phyloP scores from a whole-genome alignment of 2,797 vertebrate species.

The Borostomias antarcticus region DNA sequence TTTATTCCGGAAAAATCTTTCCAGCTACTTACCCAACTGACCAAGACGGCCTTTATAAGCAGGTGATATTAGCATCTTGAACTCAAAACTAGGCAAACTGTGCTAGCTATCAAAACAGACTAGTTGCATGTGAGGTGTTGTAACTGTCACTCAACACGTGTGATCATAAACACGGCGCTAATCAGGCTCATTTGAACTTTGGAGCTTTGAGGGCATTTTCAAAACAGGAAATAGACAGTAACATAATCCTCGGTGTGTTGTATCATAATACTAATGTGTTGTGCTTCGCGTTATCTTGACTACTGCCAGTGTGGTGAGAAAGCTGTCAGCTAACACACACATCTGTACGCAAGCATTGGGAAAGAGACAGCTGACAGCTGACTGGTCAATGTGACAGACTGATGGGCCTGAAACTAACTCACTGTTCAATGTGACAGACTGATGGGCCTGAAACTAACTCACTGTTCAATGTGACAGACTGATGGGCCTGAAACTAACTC shows the following conservation, averaged over 20 bases:
- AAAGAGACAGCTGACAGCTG: too few relatives aligned
- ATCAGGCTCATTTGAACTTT: constrained; percentile 14
- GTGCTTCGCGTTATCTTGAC: too few relatives aligned
- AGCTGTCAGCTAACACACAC: too few relatives aligned
- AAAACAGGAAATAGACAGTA: constrained; percentile 14
- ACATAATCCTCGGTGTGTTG: neutral
- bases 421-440: too few relatives aligned
- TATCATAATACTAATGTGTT: neutral
- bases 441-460: too few relatives aligned
- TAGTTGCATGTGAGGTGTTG: neutral
- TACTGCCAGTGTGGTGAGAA: too few relatives aligned
- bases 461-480: too few relatives aligned
- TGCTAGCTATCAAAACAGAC: neutral
- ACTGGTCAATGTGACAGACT: too few relatives aligned
- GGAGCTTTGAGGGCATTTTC: neutral
- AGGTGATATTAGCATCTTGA: neutral
- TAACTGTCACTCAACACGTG: neutral
- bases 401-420: too few relatives aligned
- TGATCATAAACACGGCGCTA: neutral
- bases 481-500: too few relatives aligned
- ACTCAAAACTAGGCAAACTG: neutral
- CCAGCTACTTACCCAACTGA: neutral
- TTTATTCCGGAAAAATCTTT: neutral
- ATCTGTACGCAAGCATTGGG: too few relatives aligned
- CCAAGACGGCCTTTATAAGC: neutral